A percentile compares a stretch with the other conserved stretches of the same genome.
phyloP scores from a whole-genome alignment of 1,140 invertebrate species.

The Tetramorium parvispinum region DNA sequence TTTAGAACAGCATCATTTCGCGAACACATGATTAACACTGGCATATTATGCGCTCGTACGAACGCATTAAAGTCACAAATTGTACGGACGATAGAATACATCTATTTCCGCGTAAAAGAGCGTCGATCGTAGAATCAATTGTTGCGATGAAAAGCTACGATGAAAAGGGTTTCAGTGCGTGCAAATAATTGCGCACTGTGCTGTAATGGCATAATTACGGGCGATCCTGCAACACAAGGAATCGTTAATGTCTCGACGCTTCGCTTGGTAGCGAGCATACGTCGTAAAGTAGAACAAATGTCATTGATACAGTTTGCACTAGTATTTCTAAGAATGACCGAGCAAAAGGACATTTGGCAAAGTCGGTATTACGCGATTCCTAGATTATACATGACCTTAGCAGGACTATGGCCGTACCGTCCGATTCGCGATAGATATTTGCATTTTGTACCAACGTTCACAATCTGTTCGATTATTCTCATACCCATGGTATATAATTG shows the following conservation, averaged over 20 bases:
- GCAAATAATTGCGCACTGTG: constrained; percentile 18
- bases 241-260: constrained; percentile 26
- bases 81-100: not conserved
- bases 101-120: not conserved
- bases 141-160: constrained; percentile 13
- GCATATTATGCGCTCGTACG: not conserved
- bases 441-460: constrained; percentile 30
- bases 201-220: constrained; percentile 14
- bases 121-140: not conserved
- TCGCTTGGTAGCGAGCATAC: not conserved
- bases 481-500: constrained; percentile 28
- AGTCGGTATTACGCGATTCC: constrained; percentile 42
- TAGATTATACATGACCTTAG: constrained; percentile 47
- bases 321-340: constrained; percentile 26
- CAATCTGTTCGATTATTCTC: constrained; percentile 30
- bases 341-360: constrained; percentile 28
- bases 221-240: constrained; percentile 18
- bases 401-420: constrained; percentile 42
- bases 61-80: not conserved
- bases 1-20: not conserved
- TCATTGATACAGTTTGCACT: not conserved
- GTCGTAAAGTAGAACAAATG: not conserved
- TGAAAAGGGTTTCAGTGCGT: constrained; percentile 15
- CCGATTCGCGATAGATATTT: constrained; percentile 25
- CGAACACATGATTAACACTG: not conserved